Evolutionary conservation across 2,113 vertebrate genomes (phyloP).

Genomic region (Macheiramphus alcinus): DNA sequence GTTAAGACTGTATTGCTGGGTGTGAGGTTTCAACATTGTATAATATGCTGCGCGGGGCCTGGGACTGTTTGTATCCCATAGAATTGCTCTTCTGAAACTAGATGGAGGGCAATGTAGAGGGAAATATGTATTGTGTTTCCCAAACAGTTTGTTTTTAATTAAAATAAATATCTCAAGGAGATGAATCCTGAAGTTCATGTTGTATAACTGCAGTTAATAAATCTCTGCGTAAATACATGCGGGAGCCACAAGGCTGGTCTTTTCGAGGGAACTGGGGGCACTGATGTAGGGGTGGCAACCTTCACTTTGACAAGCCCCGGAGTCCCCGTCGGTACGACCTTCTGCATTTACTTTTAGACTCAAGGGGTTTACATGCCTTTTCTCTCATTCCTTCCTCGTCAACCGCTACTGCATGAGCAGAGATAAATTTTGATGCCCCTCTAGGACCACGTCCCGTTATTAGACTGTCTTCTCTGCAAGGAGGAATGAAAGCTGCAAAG

Average conservation of each 20-base stretch:
- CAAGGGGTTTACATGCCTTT: background rate
- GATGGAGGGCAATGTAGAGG: background rate
- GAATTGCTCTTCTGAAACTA: background rate
- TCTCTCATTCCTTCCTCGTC: background rate
- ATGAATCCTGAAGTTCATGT: background rate
- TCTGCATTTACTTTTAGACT: background rate
- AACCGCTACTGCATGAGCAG: background rate
- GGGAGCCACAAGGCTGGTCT: background rate
- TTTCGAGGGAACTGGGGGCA: background rate
- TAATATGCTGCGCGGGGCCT: background rate
- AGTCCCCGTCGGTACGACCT: background rate
- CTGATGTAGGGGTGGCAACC: background rate
- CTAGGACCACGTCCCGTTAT: background rate
- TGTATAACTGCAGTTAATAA: constrained; percentile 21
- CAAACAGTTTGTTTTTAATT: constrained; percentile 26
- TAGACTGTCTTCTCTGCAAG: background rate
- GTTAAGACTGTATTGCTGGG: background rate
- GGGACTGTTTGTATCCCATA: background rate
- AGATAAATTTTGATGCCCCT: background rate
- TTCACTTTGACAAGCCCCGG: background rate
- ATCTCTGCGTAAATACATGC: background rate
- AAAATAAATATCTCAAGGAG: constrained; percentile 43
- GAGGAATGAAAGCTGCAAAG: background rate
- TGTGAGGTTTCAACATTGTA: background rate
- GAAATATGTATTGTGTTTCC: background rate